Percentiles rank a stretch among this genome's conserved stretches.
Evolutionary conservation across 2,888 invertebrate genomes (phyloP).

Genomic region (Drosophila mimica): DNA sequence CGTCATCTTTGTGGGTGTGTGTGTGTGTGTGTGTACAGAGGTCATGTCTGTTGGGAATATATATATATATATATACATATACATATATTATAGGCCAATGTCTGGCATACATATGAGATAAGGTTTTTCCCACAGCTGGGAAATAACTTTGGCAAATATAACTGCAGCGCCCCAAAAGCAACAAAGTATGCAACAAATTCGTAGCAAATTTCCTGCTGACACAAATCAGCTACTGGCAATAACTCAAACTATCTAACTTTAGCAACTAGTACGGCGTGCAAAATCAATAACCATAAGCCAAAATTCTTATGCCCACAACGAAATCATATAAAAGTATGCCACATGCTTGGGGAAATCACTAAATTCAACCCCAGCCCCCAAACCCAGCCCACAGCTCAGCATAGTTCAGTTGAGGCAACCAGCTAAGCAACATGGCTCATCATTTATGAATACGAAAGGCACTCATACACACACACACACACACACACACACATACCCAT

Average conservation of each 20-base stretch:
- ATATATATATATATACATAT: not conserved
- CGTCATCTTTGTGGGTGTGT: constrained; percentile 17
- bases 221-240: constrained; percentile 59
- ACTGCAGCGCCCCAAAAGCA: constrained; percentile 10
- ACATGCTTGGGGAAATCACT: constrained; percentile 78
- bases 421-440: constrained; percentile 56
- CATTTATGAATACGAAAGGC: constrained; percentile 60
- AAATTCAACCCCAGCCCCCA: constrained; percentile 46
- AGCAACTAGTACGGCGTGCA: constrained; percentile 25
- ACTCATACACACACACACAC: constrained; percentile 12
- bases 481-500: constrained; percentile 9
- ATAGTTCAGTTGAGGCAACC: constrained; percentile 24
- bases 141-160: constrained; percentile 1
- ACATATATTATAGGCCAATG: constrained; percentile 14
- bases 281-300: constrained; percentile 75
- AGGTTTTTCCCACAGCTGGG: constrained; percentile 4
- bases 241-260: constrained; percentile 50
- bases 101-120: constrained; percentile 24
- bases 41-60: constrained; percentile 26
- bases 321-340: constrained; percentile 72
- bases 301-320: constrained; percentile 66
- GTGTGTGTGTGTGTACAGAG: not conserved
- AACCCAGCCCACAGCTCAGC: constrained; percentile 3
- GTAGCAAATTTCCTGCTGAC: constrained; percentile 53
- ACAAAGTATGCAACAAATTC: constrained; percentile 57